A percentile compares a stretch with the other conserved stretches of the same genome.
These are phyloP conservation scores for Pararge aegeria DNA, from an alignment of 1,140 invertebrate genomes.

Conservation along the genomic window DNA sequence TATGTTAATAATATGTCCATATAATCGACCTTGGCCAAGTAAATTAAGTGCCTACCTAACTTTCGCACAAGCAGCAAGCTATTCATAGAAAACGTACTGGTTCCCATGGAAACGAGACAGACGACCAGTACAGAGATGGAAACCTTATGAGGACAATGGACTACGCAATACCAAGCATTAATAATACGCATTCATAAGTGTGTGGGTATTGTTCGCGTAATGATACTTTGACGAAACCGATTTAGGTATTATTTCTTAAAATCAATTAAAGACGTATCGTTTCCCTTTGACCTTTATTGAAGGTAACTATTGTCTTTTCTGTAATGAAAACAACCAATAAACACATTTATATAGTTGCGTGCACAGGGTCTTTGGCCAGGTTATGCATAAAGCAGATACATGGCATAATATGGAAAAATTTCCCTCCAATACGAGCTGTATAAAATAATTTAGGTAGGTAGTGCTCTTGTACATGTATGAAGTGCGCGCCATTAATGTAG, in stretches of 20 bases:
- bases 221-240: neutral
- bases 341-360: too few species aligned
- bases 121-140: slow-evolving; percentile 7
- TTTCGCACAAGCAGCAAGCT: slow-evolving; percentile 18
- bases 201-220: slow-evolving; percentile 5
- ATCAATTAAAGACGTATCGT: neutral
- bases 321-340: too few species aligned
- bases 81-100: slow-evolving; percentile 19
- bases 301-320: neutral
- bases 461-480: too few species aligned
- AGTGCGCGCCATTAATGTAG: too few species aligned
- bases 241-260: neutral
- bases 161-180: slow-evolving; percentile 1
- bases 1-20: neutral
- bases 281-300: too few species aligned
- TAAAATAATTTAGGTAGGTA: too few species aligned
- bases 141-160: slow-evolving; percentile 14
- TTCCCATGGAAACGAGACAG: slow-evolving; percentile 26
- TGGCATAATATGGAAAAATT: too few species aligned
- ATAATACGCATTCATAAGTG: slow-evolving; percentile 4
- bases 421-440: too few species aligned
- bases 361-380: too few species aligned
- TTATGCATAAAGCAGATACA: too few species aligned
- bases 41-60: slow-evolving; percentile 15
- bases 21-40: slow-evolving; percentile 25